These are phyloP conservation scores for Aelia acuminata DNA, from an alignment of 2,888 invertebrate genomes.

Conservation along the genomic window DNA sequence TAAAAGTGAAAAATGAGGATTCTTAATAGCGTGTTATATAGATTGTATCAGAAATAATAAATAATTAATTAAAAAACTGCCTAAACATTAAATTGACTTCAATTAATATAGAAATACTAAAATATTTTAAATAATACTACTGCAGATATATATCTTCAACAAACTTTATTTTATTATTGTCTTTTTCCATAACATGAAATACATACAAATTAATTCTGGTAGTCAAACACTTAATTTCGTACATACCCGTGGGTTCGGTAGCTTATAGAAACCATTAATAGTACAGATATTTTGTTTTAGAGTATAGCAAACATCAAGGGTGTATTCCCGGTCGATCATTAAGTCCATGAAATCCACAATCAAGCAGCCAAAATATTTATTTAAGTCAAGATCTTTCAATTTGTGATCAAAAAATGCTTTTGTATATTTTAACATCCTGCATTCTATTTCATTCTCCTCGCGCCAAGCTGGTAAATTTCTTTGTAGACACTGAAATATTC, in stretches of 20 bases:
- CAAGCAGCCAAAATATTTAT: constrained; percentile 49
- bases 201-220: background rate
- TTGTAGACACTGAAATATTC: constrained; percentile 23
- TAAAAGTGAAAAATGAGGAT: too few species aligned
- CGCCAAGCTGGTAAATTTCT: constrained; percentile 52
- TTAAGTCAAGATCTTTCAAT: constrained; percentile 2
- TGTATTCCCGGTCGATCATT: constrained; percentile 9
- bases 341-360: constrained; percentile 53
- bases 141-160: background rate
- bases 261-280: constrained; percentile 36
- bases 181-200: background rate
- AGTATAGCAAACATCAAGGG: background rate
- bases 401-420: constrained; percentile 50
- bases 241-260: constrained; percentile 41
- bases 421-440: constrained; percentile 7
- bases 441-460: constrained; percentile 3
- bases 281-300: background rate
- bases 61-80: too few species aligned
- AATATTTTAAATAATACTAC: too few species aligned
- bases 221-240: background rate
- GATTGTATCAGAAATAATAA: too few species aligned
- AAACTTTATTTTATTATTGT: background rate
- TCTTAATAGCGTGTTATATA: too few species aligned
- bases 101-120: too few species aligned
- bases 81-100: too few species aligned